Conservation (phyloP, 1,140 invertebrate species). For the Bombus ignitus region DNA sequence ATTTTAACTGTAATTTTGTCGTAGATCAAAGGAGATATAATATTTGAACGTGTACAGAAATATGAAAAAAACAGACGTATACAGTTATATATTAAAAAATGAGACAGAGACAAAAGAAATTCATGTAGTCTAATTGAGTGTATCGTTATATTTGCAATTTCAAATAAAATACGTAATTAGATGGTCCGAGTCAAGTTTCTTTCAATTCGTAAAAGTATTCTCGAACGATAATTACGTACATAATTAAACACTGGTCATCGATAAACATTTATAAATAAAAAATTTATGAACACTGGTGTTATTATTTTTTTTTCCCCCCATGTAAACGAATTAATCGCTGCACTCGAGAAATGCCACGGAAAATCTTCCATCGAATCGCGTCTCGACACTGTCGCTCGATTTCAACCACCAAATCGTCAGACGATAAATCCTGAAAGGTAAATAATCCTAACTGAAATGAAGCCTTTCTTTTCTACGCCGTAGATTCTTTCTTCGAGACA, state of each 20-base stretch:
- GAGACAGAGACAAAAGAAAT: too few species aligned
- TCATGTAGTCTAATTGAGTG: too few species aligned
- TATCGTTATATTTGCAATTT: neutral
- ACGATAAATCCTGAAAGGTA: conserved; percentile 57
- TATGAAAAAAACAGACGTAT: too few species aligned
- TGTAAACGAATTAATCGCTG: neutral
- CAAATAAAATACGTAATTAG: neutral
- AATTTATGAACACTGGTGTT: neutral
- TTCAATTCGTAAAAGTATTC: too few species aligned
- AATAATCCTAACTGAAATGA: conserved; percentile 53
- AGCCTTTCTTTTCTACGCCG: conserved; percentile 41
- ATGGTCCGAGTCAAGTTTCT: too few species aligned
- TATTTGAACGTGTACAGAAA: too few species aligned
- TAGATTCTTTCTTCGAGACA: conserved; percentile 53
- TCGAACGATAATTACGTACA: too few species aligned
- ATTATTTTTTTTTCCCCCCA: neutral
- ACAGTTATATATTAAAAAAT: too few species aligned
- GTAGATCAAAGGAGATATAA: too few species aligned
- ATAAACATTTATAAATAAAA: neutral
- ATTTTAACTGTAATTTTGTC: too few species aligned
- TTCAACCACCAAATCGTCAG: conserved; percentile 28
- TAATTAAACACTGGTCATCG: too few species aligned
- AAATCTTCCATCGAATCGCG: neutral
- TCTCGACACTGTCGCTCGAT: neutral
- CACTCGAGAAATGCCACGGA: too few species aligned